These are phyloP conservation scores for Mylabris phalerata DNA, from an alignment of 1,140 invertebrate species.

Conservation along the genomic window DNA sequence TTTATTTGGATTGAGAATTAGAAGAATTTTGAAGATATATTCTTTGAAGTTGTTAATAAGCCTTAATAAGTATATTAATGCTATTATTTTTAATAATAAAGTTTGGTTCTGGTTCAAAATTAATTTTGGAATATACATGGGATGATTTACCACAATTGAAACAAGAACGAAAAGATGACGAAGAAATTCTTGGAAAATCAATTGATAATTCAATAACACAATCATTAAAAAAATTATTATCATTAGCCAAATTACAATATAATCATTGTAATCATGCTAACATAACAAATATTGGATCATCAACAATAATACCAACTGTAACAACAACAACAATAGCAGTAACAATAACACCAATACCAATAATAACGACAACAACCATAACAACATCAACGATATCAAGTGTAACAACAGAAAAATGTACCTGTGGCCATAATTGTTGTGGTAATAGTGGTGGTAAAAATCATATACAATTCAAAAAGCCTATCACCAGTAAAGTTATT, in stretches of 20 bases:
- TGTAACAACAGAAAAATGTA: conserved; percentile 31
- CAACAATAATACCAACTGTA: conserved; percentile 3
- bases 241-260: conserved; percentile 49
- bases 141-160: conserved; percentile 38
- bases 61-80: too few relatives aligned
- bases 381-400: too few relatives aligned
- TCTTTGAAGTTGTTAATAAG: too few relatives aligned
- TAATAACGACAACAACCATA: too few relatives aligned
- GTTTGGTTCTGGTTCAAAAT: conserved; percentile 73
- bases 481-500: not conserved
- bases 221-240: conserved; percentile 52
- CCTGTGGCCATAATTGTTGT: conserved; percentile 49
- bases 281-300: too few relatives aligned
- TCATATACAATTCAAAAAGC: conserved; percentile 15
- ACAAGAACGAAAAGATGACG: conserved; percentile 32
- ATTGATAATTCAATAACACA: conserved; percentile 22
- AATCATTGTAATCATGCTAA: conserved; percentile 19
- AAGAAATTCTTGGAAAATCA: conserved; percentile 4
- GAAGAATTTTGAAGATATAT: too few relatives aligned
- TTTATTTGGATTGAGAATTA: too few relatives aligned
- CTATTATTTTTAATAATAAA: too few relatives aligned
- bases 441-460: conserved; percentile 31
- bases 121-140: conserved; percentile 81
- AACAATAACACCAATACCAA: too few relatives aligned
- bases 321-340: conserved; percentile 18